Percentiles rank a stretch among this genome's conserved stretches.
These are phyloP conservation scores for Drosophila jambulina DNA, from an alignment of 1,140 invertebrate genomes.

Conservation along the genomic window DNA sequence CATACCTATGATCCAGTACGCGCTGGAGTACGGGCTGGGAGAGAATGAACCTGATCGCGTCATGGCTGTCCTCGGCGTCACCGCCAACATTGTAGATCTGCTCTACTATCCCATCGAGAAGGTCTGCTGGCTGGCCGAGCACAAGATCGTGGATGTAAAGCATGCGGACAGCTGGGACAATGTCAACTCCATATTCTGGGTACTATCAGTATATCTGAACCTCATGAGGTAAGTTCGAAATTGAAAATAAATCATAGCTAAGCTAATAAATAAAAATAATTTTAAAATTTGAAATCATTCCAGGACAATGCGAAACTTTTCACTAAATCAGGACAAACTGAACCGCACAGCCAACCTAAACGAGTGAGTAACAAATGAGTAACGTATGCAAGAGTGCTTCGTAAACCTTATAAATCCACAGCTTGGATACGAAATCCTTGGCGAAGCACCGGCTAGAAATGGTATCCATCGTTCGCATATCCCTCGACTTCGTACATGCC, in stretches of 20 bases:
- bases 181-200: conserved; percentile 91
- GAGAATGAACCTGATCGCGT: conserved; percentile 88
- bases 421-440: conserved; percentile 84
- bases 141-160: conserved; percentile 88
- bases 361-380: conserved; percentile 56
- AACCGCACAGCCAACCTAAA: conserved; percentile 61
- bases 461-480: conserved; percentile 88
- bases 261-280: background rate
- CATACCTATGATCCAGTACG: conserved; percentile 89
- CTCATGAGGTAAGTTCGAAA: conserved; percentile 67
- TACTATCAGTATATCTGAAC: conserved; percentile 90
- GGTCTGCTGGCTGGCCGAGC: conserved; percentile 92
- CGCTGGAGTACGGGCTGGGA: conserved; percentile 88
- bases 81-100: conserved; percentile 91
- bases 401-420: conserved; percentile 15
- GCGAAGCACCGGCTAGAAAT: conserved; percentile 86
- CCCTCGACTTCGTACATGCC: conserved; percentile 91
- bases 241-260: background rate
- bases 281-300: background rate
- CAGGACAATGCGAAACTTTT: conserved; percentile 85
- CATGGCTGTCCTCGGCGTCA: conserved; percentile 88
- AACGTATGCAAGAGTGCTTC: background rate
- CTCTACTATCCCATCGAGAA: conserved; percentile 93
- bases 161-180: conserved; percentile 89
- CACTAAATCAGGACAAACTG: conserved; percentile 85